A percentile compares a stretch with the other conserved stretches of the same genome.
phyloP scores from a whole-genome alignment of 2,113 vertebrate genomes.

The Enhydra lutris region DNA sequence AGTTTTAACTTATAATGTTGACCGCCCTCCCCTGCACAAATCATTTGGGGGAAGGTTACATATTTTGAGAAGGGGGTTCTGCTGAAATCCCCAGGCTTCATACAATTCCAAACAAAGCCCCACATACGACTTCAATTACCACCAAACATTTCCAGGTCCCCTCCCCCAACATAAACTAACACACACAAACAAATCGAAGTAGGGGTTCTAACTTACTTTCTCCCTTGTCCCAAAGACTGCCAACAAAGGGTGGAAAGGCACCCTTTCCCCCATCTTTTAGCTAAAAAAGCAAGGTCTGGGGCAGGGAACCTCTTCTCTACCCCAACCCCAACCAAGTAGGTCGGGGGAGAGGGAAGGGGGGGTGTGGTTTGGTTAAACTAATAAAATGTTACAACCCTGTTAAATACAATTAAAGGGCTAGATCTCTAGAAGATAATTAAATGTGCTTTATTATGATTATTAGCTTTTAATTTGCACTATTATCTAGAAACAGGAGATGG shows the following conservation, averaged over 20 bases:
- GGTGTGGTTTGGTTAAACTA: constrained; percentile 68
- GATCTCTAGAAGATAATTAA: constrained; percentile 76
- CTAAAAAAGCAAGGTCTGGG: constrained; percentile 13
- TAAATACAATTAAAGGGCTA: constrained; percentile 78
- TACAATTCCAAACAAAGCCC: constrained; percentile 56
- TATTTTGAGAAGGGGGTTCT: background rate
- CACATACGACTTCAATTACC: constrained; percentile 74
- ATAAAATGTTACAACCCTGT: constrained; percentile 76
- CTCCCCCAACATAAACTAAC: constrained; percentile 69
- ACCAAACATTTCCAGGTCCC: constrained; percentile 64
- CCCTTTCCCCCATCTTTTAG: background rate
- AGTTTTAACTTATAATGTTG: background rate
- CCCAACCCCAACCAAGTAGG: constrained; percentile 12
- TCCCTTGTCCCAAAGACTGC: constrained; percentile 36
- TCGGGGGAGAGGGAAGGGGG: background rate
- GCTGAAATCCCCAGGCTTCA: constrained; percentile 41
- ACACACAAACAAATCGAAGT: constrained; percentile 24
- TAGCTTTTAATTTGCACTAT: constrained; percentile 73
- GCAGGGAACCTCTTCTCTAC: background rate
- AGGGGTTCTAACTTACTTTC: constrained; percentile 60
- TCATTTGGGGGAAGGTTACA: background rate
- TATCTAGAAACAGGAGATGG: constrained; percentile 55
- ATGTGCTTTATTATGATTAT: constrained; percentile 75
- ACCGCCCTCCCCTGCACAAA: background rate
- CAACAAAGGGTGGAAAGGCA: constrained; percentile 44